phyloP scores from a whole-genome alignment of 35 echinoderm and acorn worm genomes.

The Strongylocentrotus purpuratus region DNA sequence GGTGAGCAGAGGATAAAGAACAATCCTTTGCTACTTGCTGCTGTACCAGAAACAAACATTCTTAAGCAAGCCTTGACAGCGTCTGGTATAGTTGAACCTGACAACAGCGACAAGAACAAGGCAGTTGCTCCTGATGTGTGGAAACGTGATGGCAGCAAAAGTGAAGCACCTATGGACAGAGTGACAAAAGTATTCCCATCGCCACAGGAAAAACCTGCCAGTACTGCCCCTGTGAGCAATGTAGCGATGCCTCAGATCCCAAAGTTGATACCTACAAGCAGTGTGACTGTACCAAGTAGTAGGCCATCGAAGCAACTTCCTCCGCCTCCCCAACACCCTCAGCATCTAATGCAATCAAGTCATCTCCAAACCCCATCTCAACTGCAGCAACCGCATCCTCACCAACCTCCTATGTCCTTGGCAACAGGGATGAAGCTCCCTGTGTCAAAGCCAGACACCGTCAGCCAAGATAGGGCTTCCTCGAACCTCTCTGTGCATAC shows the following conservation, averaged over 20 bases:
- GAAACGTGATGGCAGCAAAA: slow-evolving; percentile 40
- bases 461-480: slow-evolving; percentile 42
- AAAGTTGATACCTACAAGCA: slow-evolving; percentile 90
- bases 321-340: slow-evolving; percentile 42
- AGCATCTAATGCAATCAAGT: slow-evolving; percentile 53
- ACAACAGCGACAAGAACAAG: slow-evolving; percentile 53
- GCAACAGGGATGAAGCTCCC: slow-evolving; percentile 52
- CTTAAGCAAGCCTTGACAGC: slow-evolving; percentile 86
- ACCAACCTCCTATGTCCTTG: slow-evolving; percentile 45
- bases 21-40: slow-evolving; percentile 48
- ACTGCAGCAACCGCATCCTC: slow-evolving; percentile 38
- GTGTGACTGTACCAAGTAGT: slow-evolving; percentile 58
- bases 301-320: slow-evolving; percentile 56
- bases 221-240: slow-evolving; percentile 54
- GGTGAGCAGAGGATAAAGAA: slow-evolving; percentile 58
- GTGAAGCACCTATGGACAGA: slow-evolving; percentile 41
- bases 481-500: background rate
- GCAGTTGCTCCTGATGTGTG: slow-evolving; percentile 23
- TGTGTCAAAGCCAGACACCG: slow-evolving; percentile 44
- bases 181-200: background rate
- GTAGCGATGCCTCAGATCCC: slow-evolving; percentile 87
- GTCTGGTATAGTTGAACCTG: slow-evolving; percentile 74
- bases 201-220: slow-evolving; percentile 23
- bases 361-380: slow-evolving; percentile 48
- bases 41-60: slow-evolving; percentile 83